Base-by-base conservation (phyloP, 2,797 vertebrate species). In the Argyrosomus regius region DNA sequence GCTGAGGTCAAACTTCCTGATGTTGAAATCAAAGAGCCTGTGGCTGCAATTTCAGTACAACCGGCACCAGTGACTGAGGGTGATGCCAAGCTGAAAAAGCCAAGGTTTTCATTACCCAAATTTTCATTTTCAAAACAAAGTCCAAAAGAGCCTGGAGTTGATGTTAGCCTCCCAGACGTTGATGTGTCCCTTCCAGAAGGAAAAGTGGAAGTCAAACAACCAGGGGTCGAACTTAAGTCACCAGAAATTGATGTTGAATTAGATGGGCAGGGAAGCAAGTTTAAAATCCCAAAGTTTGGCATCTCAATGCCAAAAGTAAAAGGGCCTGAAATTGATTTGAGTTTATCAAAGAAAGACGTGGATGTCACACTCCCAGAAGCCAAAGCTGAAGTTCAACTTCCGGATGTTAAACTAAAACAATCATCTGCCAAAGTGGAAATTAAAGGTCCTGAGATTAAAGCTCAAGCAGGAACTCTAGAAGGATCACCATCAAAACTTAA, bases 101-200 rank as follows among this genome's bases (percentile, higher is more conserved):
- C 84, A 62, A 88, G 77, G 48, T 87, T 92, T 73, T 89, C 91
- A 58, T 77, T 93, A 39, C 93, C 93, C 3, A 92, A 20, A 81
- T 77, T 92, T 78, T 89, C 87, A 70, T 83, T 88, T 77, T 82
- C 83, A 68, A 90, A 87, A 62, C 61, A 82, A 82, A 75, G 88
- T 31, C 28, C 53, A 49, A 87, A 88, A 78, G 76, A 62, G 1
- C 35, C 72, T 24, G 79, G 75, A 22, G 45, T 28, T 20, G 81
- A 87, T 28, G 54, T n/a, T 6, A 82, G 4, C 77, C 20, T 63
- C 5, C 62, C 77, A 74, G 75, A 83, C 9, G 75, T 65, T 48
- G 81, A 89, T 59, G 56, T 77, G 48, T 71, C 84, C 28, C 26
- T 82, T 77, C 74, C 73, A 72, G 31, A 52, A 16, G 63, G 3